Evolutionary conservation across 2,797 vertebrate species (phyloP).

Genomic region (Masticophis lateralis): DNA sequence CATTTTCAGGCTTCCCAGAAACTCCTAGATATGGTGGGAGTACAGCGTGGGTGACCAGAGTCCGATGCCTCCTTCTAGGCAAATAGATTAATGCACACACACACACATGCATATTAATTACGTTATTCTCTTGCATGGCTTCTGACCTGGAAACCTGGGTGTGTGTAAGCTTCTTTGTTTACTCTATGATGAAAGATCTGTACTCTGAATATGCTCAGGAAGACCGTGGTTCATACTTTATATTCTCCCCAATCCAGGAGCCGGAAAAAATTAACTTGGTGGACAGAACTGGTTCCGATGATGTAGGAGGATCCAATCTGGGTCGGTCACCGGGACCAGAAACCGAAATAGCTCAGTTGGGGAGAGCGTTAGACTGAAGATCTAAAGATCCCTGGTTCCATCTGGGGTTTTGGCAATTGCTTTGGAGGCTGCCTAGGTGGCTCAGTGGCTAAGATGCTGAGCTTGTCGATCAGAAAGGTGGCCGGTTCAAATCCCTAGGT

Average conservation of each 20-base stretch:
- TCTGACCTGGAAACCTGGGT: not conserved
- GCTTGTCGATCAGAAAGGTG: too few species aligned
- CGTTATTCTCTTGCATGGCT: not conserved
- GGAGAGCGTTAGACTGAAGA: too few species aligned
- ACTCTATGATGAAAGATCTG: too few species aligned
- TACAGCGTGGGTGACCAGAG: not conserved
- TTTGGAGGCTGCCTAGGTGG: too few species aligned
- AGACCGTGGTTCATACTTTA: not conserved
- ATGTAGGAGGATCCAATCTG: not conserved
- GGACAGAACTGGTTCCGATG: not conserved
- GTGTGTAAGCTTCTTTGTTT: not conserved
- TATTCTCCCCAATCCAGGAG: too few species aligned
- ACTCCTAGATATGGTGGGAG: not conserved
- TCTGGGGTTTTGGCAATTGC: too few species aligned
- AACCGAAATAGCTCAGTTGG: too few species aligned
- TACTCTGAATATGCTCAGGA: not conserved
- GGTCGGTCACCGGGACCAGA: not conserved
- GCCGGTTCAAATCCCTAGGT: too few species aligned
- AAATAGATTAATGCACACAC: not conserved
- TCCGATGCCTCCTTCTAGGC: not conserved
- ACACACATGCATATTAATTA: not conserved
- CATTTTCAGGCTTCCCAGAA: not conserved
- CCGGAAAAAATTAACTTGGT: not conserved
- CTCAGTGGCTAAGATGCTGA: too few species aligned
- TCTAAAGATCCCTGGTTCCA: too few species aligned